phyloP scores from a whole-genome alignment of 2,113 vertebrate genomes.

The Macrotis lagotis region DNA sequence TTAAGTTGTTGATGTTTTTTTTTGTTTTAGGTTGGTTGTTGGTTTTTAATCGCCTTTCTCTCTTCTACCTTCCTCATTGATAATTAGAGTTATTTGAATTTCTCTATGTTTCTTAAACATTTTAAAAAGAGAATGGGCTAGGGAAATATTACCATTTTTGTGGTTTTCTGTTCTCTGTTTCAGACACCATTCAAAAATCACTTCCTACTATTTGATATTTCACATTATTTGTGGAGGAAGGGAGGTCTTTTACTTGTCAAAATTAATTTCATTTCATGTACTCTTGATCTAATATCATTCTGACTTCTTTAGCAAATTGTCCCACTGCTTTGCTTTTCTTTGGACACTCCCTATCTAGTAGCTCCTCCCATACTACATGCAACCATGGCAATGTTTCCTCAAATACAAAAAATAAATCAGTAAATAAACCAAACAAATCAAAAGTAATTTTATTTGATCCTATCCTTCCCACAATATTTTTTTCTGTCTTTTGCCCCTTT shows the following conservation, averaged over 20 bases:
- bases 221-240: background rate
- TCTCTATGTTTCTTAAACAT: background rate
- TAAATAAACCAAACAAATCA: background rate
- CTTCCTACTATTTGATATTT: background rate
- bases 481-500: background rate
- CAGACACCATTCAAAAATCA: background rate
- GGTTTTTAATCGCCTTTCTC: background rate
- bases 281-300: background rate
- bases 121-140: background rate
- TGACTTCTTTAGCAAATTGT: background rate
- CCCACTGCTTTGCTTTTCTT: background rate
- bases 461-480: background rate
- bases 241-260: background rate
- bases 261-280: background rate
- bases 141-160: background rate
- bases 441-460: background rate
- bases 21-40: too few relatives aligned
- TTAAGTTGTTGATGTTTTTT: background rate
- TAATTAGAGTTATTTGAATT: background rate
- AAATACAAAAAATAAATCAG: background rate
- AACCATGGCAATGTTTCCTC: background rate
- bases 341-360: background rate
- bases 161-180: background rate
- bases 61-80: background rate
- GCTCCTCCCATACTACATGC: background rate